Base-by-base conservation (phyloP, 2,797 vertebrate species). In the Diplodus sargus region DNA sequence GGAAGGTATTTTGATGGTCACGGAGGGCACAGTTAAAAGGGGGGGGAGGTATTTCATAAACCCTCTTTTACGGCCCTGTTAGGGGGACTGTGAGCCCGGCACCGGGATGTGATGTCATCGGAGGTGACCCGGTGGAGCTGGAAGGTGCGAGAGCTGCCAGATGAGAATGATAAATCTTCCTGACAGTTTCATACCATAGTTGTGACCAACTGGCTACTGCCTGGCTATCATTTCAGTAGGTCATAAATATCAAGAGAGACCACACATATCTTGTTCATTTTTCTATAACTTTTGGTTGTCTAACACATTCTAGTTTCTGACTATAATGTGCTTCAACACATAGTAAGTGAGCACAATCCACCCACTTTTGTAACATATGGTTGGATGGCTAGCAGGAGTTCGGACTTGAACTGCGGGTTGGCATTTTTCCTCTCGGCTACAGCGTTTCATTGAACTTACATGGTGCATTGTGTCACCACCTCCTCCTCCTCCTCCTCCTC, bases 81-180 rank as follows among this genome's bases (percentile, higher is more conserved):
- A 85, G 85, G 73, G 85, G 47, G 79, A 74, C 73, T 61, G 78
- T 43, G 68, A 72, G 82, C 85, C 81, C 84, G 78, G 83, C 91
- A 90, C 85, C 58, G 72, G 87, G 87, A 90, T 89, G 89, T 90
- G 90, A 93, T 92, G 91, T 93, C 89, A 91, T 64, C 74, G 75
- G 74, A 87, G 81, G 82, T 85, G 88, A 90, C 86, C 83, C 60
- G 51, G 22, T 17, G 64, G 81, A 87, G 82, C 68, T 83, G 70
- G 74, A 61, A 85, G 81, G 75, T 88, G 73, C 22, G 25, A 68
- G 34, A 52, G 57, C 83, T 70, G 76, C 91, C 86, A 91, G 88
- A 94, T 90, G 91, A 93, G 73, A 79, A 53, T 7, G 58, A 84
- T 89, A 85, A 90, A 90, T 94, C 90, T 85, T 60, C 30, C 4